Conservation (phyloP, 2,797 vertebrate species). For the Ataeniobius toweri region DNA sequence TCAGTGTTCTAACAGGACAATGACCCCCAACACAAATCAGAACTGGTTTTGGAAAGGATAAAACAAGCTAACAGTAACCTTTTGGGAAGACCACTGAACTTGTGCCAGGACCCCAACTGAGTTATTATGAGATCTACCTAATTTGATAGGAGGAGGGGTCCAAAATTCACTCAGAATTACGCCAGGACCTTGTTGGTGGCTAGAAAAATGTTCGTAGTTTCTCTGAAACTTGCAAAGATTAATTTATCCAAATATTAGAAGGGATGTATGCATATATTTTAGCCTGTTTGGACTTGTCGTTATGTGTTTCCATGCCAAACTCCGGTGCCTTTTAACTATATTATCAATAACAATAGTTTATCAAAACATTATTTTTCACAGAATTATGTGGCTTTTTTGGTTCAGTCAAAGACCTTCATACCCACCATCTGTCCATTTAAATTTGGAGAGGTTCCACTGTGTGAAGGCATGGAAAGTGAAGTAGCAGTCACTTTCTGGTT, state of each 20-base stretch:
- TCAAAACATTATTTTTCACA: background rate
- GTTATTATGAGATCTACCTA: background rate
- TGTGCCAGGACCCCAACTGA: background rate
- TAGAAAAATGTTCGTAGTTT: background rate
- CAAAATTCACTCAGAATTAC: background rate
- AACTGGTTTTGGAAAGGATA: background rate
- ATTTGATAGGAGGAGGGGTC: background rate
- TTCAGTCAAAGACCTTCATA: background rate
- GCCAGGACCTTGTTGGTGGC: background rate
- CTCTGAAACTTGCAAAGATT: background rate
- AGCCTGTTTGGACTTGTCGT: background rate
- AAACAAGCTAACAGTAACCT: background rate
- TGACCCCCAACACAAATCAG: background rate
- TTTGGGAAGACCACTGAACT: no score
- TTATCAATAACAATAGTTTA: background rate
- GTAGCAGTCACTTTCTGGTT: slow-evolving; percentile 20
- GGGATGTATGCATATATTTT: background rate
- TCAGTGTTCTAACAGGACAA: background rate
- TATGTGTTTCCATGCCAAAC: background rate
- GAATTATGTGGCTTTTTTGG: background rate
- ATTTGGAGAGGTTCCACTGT: background rate
- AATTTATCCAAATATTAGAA: background rate
- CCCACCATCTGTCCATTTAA: background rate
- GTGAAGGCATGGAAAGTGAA: background rate
- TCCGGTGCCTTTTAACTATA: background rate